phyloP scores from a whole-genome alignment of 2,888 invertebrate genomes.

The Agrochola litura region DNA sequence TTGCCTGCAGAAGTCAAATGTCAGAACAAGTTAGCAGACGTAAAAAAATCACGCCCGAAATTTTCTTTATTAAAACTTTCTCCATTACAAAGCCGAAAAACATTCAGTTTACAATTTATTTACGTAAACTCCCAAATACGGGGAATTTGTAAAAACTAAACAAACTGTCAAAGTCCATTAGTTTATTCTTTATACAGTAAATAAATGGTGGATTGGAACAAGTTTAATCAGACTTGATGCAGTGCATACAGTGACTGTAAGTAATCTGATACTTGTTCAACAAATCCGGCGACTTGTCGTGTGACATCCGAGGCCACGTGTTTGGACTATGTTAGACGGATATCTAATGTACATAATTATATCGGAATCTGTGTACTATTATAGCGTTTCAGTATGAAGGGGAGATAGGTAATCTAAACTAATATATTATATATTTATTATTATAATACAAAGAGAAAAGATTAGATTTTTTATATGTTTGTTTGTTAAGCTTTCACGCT shows the following conservation, averaged over 20 bases:
- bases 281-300: constrained; percentile 78
- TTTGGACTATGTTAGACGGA: constrained; percentile 54
- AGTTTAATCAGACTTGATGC: constrained; percentile 77
- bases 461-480: no score
- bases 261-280: constrained; percentile 80
- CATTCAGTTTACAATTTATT: constrained; percentile 54
- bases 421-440: no score
- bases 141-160: constrained; percentile 67
- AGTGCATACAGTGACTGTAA: constrained; percentile 66
- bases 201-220: constrained; percentile 69
- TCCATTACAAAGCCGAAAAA: constrained; percentile 48
- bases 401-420: constrained; percentile 25
- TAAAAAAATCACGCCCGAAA: constrained; percentile 37
- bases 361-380: constrained; percentile 38
- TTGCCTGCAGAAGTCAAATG: constrained; percentile 30
- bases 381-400: constrained; percentile 17
- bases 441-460: no score
- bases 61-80: constrained; percentile 57
- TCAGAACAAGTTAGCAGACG: constrained; percentile 47
- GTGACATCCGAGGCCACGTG: constrained; percentile 75
- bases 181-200: constrained; percentile 70
- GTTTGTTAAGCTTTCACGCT: no score
- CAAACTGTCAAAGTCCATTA: constrained; percentile 72
- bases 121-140: constrained; percentile 49
- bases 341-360: constrained; percentile 34